phyloP scores from a whole-genome alignment of 2,797 vertebrate genomes.

The Neoniphon sammara region DNA sequence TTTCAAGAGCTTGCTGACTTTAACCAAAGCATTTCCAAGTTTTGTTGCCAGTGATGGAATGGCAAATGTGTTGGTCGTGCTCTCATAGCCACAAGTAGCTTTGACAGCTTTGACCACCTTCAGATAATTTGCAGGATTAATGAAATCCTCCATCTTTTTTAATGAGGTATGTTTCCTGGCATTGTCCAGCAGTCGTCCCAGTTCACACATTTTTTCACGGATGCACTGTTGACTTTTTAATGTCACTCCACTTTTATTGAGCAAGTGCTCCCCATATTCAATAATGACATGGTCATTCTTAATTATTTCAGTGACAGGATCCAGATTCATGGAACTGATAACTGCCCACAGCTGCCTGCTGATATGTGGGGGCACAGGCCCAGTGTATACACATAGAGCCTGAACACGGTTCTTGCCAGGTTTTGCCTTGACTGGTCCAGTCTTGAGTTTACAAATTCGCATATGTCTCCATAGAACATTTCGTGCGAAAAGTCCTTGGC shows the following conservation, averaged over 20 bases:
- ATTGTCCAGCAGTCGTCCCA: constrained; percentile 40
- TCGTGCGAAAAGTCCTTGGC: constrained; percentile 47
- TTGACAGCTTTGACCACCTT: constrained; percentile 51
- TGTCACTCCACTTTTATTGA: constrained; percentile 44
- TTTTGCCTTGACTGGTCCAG: constrained; percentile 26
- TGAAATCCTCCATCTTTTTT: constrained; percentile 39
- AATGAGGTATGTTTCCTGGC: constrained; percentile 25
- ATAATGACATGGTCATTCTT: constrained; percentile 44
- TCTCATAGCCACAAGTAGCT: constrained; percentile 26
- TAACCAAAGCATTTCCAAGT: constrained; percentile 34
- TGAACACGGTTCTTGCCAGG: constrained; percentile 49
- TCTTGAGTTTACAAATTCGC: constrained; percentile 20
- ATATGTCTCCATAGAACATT: constrained; percentile 56
- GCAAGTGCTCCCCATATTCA: constrained; percentile 43
- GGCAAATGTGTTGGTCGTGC: background rate
- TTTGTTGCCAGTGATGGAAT: constrained; percentile 50
- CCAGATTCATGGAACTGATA: constrained; percentile 43
- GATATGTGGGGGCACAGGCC: constrained; percentile 28
- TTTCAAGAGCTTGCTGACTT: constrained; percentile 55
- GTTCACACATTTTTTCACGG: constrained; percentile 47
- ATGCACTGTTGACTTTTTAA: constrained; percentile 37
- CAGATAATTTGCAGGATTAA: constrained; percentile 44
- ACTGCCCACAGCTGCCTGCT: constrained; percentile 33
- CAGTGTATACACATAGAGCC: constrained; percentile 42
- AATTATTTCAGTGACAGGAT: constrained; percentile 30